A percentile compares a stretch with the other conserved stretches of the same genome.
phyloP scores from a whole-genome alignment of 1,140 invertebrate species.

The Melitaea cinxia region DNA sequence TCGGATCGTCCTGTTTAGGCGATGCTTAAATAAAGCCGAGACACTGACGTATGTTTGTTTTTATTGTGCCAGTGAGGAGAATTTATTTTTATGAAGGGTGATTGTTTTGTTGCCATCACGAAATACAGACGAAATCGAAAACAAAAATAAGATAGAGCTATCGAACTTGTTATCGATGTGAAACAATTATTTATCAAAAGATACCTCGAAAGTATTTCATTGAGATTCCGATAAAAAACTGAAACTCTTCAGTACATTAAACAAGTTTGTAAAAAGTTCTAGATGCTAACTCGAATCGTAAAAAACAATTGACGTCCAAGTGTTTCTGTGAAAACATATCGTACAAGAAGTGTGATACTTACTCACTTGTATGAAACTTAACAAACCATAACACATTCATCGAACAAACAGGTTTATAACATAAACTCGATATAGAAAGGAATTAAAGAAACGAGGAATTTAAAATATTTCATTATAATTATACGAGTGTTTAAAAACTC shows the following conservation, averaged over 20 bases:
- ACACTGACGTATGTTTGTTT: not conserved
- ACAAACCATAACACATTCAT: not conserved
- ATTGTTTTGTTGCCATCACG: not conserved
- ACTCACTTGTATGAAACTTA: no score
- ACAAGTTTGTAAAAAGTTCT: no score
- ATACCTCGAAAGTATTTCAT: no score
- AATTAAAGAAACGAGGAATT: not conserved
- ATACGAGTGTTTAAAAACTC: not conserved
- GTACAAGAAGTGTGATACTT: no score
- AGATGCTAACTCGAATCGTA: no score
- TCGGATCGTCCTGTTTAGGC: conserved; percentile 6
- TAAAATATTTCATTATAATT: not conserved
- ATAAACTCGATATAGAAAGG: not conserved
- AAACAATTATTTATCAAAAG: no score
- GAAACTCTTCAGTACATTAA: no score
- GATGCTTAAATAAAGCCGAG: conserved; percentile 15
- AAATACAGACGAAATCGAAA: not conserved
- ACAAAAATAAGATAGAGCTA: not conserved
- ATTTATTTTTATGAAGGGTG: not conserved
- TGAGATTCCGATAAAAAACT: no score
- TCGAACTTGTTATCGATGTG: no score
- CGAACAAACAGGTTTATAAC: conserved; percentile 13
- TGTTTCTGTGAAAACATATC: no score
- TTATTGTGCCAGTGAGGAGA: not conserved
- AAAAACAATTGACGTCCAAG: no score